Base-by-base conservation (phyloP, 2,113 vertebrate species). In the Orcinus orca region DNA sequence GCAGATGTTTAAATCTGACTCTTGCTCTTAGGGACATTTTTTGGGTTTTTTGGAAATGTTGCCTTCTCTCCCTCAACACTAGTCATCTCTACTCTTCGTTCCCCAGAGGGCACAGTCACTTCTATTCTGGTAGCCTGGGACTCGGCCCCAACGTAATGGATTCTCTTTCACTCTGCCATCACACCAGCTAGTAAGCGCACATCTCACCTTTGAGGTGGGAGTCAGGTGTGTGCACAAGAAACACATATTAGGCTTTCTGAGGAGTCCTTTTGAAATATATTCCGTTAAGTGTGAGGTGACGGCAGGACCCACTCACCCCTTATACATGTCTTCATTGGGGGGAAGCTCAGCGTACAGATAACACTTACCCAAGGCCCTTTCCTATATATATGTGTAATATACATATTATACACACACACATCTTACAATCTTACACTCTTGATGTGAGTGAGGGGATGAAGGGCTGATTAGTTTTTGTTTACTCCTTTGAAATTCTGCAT, bases 91-190 rank as follows among this genome's bases (percentile, higher is more conserved):
- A 5, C 13, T 29, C 33, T 80, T 68, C 31, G 8, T 47, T 76
- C 14, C 23, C 5, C 20, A 21, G 9, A 21, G 15, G 13, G 2
- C n/a, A 23, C 31, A 31, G 31, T 14, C 6, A 15, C 9, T 41
- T 87, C 62, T n/a, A 2, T 31, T 91, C 9, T 77, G 31, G 38
- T 21, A 65, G 41, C 29, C 23, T 6, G 23, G 74, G 60, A 44
- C 1, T 50, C 25, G 23, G 29, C 17, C 11, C 18, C 11, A 7
- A 3, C 0, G 15, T 26, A 31, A 36, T 2, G 2, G 8, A 60
- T 55, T 88, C 74, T 38, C 36, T 47, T 62, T 47, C 10, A 83
- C 33, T 58, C 8, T 73, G 29, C 60, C 13, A 1, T 77, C 55
- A 65, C 33, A 47, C 15, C 17, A 79, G 68, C 44, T 65, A 36